phyloP scores from a whole-genome alignment of 2,888 invertebrate species.

The Gonocerus acuteangulatus region DNA sequence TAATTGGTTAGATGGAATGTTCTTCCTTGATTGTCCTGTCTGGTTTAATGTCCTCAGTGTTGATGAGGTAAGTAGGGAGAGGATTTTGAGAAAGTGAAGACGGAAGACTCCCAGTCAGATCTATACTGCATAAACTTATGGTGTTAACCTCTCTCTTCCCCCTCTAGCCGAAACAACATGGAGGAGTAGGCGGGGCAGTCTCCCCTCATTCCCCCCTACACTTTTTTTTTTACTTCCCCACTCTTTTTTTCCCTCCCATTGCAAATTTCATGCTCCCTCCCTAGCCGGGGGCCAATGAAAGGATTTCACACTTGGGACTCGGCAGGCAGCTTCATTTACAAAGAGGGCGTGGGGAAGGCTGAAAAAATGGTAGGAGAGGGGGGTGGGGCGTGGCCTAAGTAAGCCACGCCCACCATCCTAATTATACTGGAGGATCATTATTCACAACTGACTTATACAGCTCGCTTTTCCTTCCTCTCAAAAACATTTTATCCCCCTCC shows the following conservation, averaged over 20 bases:
- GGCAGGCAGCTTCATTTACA: slow-evolving; percentile 29
- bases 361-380: slow-evolving; percentile 32
- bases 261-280: slow-evolving; percentile 17
- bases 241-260: slow-evolving; percentile 3
- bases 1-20: too few species aligned
- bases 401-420: slow-evolving; percentile 23
- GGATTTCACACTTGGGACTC: slow-evolving; percentile 33
- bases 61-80: too few species aligned
- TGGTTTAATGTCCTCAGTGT: too few species aligned
- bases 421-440: slow-evolving; percentile 33
- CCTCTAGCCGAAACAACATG: slow-evolving; percentile 11
- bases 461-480: slow-evolving; percentile 36
- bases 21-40: too few species aligned
- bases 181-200: slow-evolving; percentile 15
- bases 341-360: slow-evolving; percentile 28
- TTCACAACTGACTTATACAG: slow-evolving; percentile 38
- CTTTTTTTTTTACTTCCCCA: neutral
- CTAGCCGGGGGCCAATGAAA: slow-evolving; percentile 30
- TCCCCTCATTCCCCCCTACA: neutral
- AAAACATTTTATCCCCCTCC: slow-evolving; percentile 32
- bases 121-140: slow-evolving; percentile 22
- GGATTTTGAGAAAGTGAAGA: too few species aligned
- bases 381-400: slow-evolving; percentile 1
- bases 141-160: slow-evolving; percentile 8
- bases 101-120: neutral